These are phyloP conservation scores for Anthrax anthrax DNA, from an alignment of 2,888 invertebrate genomes.

Conservation along the genomic window DNA sequence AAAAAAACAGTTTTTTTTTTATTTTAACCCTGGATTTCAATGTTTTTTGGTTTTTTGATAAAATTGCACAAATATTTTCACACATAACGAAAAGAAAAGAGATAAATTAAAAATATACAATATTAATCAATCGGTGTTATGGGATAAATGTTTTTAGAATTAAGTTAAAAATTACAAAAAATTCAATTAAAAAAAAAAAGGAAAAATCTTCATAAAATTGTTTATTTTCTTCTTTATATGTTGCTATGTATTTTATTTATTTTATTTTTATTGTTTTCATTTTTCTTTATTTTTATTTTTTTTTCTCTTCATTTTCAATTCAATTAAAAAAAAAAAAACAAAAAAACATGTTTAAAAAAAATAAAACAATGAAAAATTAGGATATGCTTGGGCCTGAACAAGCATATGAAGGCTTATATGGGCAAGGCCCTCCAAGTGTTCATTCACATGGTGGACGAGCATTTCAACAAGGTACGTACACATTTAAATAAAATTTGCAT, in stretches of 20 bases:
- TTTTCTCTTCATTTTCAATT: neutral
- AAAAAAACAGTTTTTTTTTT: too few relatives aligned
- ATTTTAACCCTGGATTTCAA: too few relatives aligned
- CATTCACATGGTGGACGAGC: slow-evolving; percentile 62
- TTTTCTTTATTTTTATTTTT: neutral
- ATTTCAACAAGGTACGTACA: slow-evolving; percentile 72
- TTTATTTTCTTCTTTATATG: neutral
- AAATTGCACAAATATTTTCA: too few relatives aligned
- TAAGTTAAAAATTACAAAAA: too few relatives aligned
- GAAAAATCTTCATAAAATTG: too few relatives aligned
- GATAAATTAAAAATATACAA: too few relatives aligned
- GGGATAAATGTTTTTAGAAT: too few relatives aligned
- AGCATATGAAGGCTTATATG: slow-evolving; percentile 85
- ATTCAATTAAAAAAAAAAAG: too few relatives aligned
- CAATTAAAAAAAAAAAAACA: neutral
- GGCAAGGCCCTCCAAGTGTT: slow-evolving; percentile 78
- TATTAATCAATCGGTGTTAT: too few relatives aligned
- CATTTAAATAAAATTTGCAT: slow-evolving; percentile 13
- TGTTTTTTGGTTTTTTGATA: too few relatives aligned
- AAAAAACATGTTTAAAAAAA: slow-evolving; percentile 3
- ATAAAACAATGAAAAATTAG: slow-evolving; percentile 14
- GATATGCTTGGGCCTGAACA: slow-evolving; percentile 72
- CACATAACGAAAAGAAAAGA: too few relatives aligned
- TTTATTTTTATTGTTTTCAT: slow-evolving; percentile 5
- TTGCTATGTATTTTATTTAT: slow-evolving; percentile 6